Base-by-base conservation (phyloP, 2,113 vertebrate genomes). In the cat (Felis catus) region DNA sequence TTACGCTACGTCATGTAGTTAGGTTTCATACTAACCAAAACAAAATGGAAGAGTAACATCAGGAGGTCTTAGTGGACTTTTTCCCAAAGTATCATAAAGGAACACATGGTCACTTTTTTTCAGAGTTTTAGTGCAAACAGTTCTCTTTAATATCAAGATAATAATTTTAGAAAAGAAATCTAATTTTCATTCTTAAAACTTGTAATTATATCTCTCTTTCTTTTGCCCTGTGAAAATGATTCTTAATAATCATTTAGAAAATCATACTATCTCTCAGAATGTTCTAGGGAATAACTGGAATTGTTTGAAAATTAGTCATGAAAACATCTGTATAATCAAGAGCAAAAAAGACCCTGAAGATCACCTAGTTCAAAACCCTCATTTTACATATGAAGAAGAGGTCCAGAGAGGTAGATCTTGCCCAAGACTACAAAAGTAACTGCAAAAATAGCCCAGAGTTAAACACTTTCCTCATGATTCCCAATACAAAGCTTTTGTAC, bases 181-280 rank as follows among this genome's bases (percentile, higher is more conserved):
- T 81, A 14, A 84, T 53, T 70, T 70, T n/a, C 36, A 58, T 51
- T 92, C 68, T 88, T 63, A 91, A 70, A n/a, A 70, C 31, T 66
- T 91, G 12, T 1, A 82, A 58, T 45, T 48, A 9, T 36, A 19
- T 55, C 7, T 48, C 31, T 33, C 73, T 86, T 94, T 48, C 10
- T 36, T 25, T 51, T 71, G 8, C 41, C 7, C n/a, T 16, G 0
- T 48, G 4, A 63, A 9, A 93, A 4, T 79, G 25, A 74, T 71
- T 90, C 58, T 94, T 74, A 81, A 81, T 89, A 86, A 65, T 94
- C 4, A 23, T 76, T 89, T 65, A 76, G 65, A 70, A 92, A 89
- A 33, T 63, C 19, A 13, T 95, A 68, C 19, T 58, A 5, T 36
- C 33, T 92, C 23, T 95, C 45, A 41, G 13, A 66, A 68, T 31